A percentile compares a stretch with the other conserved stretches of the same genome.
phyloP scores from a whole-genome alignment of 2,797 vertebrate genomes.

The Catharus ustulatus region DNA sequence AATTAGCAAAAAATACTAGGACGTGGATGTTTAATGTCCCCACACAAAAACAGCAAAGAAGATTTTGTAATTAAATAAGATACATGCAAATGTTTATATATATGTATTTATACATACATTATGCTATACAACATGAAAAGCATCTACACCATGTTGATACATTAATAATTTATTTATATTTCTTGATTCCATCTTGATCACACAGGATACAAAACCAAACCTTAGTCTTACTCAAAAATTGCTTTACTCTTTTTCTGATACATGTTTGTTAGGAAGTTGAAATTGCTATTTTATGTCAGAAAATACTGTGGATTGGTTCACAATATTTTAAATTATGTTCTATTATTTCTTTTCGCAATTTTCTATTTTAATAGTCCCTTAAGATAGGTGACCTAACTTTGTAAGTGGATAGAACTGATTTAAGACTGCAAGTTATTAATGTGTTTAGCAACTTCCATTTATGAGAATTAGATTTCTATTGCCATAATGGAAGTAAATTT shows the following conservation, averaged over 20 bases:
- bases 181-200: not conserved
- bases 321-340: not conserved
- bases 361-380: not conserved
- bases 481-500: not conserved
- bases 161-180: not conserved
- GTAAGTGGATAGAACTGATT: not conserved
- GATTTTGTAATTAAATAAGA: not conserved
- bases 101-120: not conserved
- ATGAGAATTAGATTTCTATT: not conserved
- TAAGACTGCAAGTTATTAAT: not conserved
- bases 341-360: not conserved
- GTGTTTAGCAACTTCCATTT: not conserved
- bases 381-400: not conserved
- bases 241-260: not conserved
- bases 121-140: not conserved
- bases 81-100: not conserved
- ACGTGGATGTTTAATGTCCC: not conserved
- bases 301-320: not conserved
- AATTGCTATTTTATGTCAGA: not conserved
- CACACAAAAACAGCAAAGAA: not conserved
- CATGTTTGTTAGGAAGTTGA: not conserved
- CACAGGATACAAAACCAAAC: not conserved
- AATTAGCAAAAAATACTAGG: not conserved
- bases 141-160: not conserved
- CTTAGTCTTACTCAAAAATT: not conserved